Percentiles rank a stretch among this genome's conserved stretches.
phyloP scores from a whole-genome alignment of 1,140 invertebrate genomes.

The Ptiloglossa arizonensis region DNA sequence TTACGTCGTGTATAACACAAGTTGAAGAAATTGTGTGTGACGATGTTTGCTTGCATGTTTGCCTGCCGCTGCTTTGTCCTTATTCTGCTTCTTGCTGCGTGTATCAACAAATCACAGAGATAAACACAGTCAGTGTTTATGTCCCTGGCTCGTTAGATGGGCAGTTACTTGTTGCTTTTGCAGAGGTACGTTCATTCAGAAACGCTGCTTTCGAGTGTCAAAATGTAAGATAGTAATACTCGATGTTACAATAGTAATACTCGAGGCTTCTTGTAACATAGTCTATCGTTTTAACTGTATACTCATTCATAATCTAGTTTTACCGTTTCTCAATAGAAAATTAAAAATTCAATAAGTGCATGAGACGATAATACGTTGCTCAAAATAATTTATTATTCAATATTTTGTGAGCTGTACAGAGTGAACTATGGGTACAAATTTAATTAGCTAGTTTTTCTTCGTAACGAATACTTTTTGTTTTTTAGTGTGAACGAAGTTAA shows the following conservation, averaged over 20 bases:
- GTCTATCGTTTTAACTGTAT: no score
- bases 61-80: neutral
- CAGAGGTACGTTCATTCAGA: neutral
- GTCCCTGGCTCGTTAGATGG: neutral
- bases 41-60: neutral
- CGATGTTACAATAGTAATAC: neutral
- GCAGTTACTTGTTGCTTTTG: neutral
- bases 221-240: neutral
- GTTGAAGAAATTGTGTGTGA: neutral
- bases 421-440: no score
- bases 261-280: neutral
- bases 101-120: neutral
- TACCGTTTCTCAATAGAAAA: no score
- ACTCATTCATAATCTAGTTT: no score
- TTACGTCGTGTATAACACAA: neutral
- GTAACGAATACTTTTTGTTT: no score
- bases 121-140: neutral
- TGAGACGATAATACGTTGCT: no score
- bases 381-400: no score
- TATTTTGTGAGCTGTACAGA: no score
- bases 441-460: no score
- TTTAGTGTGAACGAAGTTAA: no score
- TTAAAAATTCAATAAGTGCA: no score
- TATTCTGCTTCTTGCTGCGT: constrained; percentile 4
- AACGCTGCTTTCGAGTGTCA: neutral